Percentiles rank a stretch among this genome's conserved stretches.
These are phyloP conservation scores for Carassius carassius DNA, from an alignment of 2,113 vertebrate species.

Conservation along the genomic window DNA sequence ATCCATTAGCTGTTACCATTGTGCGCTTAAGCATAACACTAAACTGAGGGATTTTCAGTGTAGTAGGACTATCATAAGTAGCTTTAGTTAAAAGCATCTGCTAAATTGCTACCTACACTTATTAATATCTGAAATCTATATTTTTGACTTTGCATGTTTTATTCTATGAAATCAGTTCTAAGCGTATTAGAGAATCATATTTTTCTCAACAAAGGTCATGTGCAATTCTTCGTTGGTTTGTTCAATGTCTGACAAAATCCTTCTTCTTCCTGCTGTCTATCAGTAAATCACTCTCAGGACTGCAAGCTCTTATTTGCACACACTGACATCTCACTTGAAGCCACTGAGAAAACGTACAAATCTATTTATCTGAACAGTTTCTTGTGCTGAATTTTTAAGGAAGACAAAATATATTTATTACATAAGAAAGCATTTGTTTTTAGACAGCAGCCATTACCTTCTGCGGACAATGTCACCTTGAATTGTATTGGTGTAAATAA, in stretches of 20 bases:
- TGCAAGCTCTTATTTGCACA: background rate
- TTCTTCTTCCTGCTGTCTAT: background rate
- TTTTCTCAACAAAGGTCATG: conserved; percentile 1
- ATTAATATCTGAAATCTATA: conserved; percentile 23
- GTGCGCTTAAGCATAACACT: background rate
- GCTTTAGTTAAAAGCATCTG: background rate
- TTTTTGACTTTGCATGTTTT: background rate
- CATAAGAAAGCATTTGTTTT: background rate
- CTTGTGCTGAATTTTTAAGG: background rate
- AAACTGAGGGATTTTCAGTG: background rate
- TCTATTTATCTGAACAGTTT: background rate
- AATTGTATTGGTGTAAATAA: background rate
- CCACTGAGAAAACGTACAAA: background rate
- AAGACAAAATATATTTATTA: background rate
- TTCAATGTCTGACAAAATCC: background rate
- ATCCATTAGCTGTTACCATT: background rate
- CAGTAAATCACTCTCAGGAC: background rate
- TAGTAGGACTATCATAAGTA: background rate
- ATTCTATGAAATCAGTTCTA: background rate
- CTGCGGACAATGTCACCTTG: conserved; percentile 21
- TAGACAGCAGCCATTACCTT: background rate
- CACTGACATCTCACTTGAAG: background rate
- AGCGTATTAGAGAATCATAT: background rate
- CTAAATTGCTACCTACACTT: background rate
- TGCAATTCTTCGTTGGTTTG: background rate